Conservation (phyloP, 2,113 vertebrate genomes). For the Rostratula benghalensis region DNA sequence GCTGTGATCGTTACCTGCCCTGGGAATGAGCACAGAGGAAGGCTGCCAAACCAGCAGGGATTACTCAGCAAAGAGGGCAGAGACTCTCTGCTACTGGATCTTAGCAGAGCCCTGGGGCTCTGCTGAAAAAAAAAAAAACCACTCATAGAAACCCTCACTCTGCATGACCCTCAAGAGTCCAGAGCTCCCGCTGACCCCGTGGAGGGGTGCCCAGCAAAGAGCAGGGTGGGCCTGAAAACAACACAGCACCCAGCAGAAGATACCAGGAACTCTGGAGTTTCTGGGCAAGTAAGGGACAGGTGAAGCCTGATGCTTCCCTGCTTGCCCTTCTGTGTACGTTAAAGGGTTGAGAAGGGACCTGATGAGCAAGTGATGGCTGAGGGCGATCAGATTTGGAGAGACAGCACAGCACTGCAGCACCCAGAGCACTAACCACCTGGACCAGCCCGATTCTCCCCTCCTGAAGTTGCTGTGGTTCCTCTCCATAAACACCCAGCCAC, state of each 20-base stretch:
- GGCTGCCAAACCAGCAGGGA: neutral
- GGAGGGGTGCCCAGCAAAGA: neutral
- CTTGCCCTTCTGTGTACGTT: fast-evolving
- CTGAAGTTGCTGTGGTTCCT: fast-evolving
- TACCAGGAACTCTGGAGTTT: fast-evolving
- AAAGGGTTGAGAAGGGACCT: fast-evolving
- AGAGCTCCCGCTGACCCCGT: fast-evolving
- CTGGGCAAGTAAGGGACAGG: neutral
- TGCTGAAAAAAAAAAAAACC: neutral
- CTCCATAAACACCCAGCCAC: neutral
- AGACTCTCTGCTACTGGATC: neutral
- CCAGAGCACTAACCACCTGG: neutral
- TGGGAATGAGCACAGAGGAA: fast-evolving
- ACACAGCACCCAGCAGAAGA: neutral
- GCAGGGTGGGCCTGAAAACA: neutral
- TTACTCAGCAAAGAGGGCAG: neutral
- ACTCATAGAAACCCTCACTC: neutral
- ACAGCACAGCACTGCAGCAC: fast-evolving
- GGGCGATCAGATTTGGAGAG: fast-evolving
- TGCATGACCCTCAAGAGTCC: fast-evolving
- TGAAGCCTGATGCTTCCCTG: neutral
- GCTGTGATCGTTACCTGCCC: neutral
- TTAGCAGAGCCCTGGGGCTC: neutral
- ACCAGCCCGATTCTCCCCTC: neutral
- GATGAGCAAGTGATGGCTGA: fast-evolving